Evolutionary conservation across 2,797 vertebrate genomes (phyloP).

Genomic region (Natrix natrix): DNA sequence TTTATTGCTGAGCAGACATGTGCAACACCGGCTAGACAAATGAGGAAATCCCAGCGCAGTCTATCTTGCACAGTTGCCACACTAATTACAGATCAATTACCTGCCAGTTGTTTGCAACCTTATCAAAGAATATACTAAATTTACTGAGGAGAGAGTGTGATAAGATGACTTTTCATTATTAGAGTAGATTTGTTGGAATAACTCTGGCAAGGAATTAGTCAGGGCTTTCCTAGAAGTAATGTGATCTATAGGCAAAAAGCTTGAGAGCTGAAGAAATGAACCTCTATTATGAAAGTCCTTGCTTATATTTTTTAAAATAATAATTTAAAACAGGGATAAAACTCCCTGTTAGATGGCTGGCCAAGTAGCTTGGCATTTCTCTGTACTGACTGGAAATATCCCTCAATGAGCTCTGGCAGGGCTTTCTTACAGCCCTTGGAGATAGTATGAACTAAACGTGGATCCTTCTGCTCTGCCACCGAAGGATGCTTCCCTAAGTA

Average conservation of each 20-base stretch:
- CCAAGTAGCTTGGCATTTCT: neutral
- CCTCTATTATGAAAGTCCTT: slow-evolving; percentile 49
- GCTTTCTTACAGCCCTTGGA: neutral
- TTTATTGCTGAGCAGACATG: slow-evolving; percentile 63
- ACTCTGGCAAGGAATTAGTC: slow-evolving; percentile 70
- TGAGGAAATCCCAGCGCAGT: slow-evolving; percentile 61
- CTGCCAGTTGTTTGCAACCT: slow-evolving; percentile 73
- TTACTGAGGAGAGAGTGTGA: slow-evolving; percentile 72
- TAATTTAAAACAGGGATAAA: neutral
- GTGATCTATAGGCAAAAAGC: slow-evolving; percentile 58
- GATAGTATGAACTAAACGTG: neutral
- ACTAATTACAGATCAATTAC: slow-evolving; percentile 81
- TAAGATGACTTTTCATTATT: slow-evolving; percentile 77
- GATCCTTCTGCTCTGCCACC: neutral
- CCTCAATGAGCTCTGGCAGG: neutral
- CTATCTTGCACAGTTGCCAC: slow-evolving; percentile 68
- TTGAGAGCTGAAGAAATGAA: slow-evolving; percentile 61
- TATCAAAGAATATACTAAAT: slow-evolving; percentile 76
- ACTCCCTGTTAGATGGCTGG: neutral
- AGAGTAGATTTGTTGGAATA: slow-evolving; percentile 75
- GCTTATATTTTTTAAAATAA: slow-evolving; percentile 34
- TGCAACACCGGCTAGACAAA: slow-evolving; percentile 66
- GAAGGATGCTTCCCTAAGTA: neutral
- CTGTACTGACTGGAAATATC: neutral
- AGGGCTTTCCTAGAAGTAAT: slow-evolving; percentile 67